These are phyloP conservation scores for Pseudochaenichthys georgianus DNA, from an alignment of 2,797 vertebrate species.

Conservation along the genomic window DNA sequence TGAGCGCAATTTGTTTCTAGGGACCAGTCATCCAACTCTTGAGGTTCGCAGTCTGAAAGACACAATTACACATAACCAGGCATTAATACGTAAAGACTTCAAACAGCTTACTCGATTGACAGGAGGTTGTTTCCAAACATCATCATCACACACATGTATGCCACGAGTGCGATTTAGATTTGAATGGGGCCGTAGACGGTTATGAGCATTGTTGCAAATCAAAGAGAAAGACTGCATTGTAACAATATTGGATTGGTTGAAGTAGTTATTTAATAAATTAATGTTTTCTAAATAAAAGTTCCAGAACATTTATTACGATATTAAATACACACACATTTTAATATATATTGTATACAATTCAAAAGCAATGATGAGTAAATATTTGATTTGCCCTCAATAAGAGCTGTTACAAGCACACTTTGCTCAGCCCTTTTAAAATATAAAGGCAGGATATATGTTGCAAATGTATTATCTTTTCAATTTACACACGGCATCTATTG, in stretches of 20 bases:
- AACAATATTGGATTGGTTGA: background rate
- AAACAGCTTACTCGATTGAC: background rate
- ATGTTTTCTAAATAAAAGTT: background rate
- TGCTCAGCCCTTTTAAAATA: background rate
- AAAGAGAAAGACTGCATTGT: background rate
- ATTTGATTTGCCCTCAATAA: background rate
- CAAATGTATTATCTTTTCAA: no score
- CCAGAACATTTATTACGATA: background rate
- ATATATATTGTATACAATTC: background rate
- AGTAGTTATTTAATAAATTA: background rate
- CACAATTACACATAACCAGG: slow-evolving; percentile 21
- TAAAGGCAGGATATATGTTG: background rate
- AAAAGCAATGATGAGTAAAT: background rate
- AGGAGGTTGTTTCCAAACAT: slow-evolving; percentile 2
- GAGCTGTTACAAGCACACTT: background rate
- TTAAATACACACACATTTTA: background rate
- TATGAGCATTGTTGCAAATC: background rate
- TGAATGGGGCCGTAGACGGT: background rate
- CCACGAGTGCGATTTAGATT: background rate
- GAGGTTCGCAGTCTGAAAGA: slow-evolving; percentile 96
- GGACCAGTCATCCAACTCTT: slow-evolving; percentile 96
- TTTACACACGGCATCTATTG: no score
- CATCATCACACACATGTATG: background rate
- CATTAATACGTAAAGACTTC: background rate
- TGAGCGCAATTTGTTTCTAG: slow-evolving; percentile 91